Percentiles rank a stretch among this genome's conserved stretches.
Conservation (phyloP, 2,888 invertebrate species). For the Patella ulyssiponensis region DNA sequence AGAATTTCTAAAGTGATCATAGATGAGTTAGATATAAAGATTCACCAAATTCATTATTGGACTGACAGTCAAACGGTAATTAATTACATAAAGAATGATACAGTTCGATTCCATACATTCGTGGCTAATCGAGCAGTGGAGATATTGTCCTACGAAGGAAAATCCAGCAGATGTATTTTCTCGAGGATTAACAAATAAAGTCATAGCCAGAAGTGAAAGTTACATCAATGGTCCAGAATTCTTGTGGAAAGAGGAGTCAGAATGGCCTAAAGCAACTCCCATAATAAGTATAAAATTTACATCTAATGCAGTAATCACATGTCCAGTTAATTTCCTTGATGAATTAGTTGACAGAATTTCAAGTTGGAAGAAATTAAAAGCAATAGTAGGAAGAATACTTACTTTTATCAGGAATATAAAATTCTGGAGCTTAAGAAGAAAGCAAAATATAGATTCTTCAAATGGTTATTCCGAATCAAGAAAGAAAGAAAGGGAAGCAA, state of each 20-base stretch:
- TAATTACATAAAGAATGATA: conserved; percentile 15
- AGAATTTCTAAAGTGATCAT: too few relatives aligned
- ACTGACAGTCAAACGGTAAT: neutral
- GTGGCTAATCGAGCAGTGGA: conserved; percentile 15
- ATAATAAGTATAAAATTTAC: neutral
- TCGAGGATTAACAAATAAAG: neutral
- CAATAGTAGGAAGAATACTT: too few relatives aligned
- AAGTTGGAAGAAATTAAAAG: too few relatives aligned
- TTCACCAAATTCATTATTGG: too few relatives aligned
- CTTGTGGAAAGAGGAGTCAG: neutral
- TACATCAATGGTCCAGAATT: neutral
- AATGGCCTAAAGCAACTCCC: neutral
- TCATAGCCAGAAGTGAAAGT: neutral
- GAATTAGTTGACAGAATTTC: too few relatives aligned
- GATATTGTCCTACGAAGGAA: neutral
- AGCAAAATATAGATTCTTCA: too few relatives aligned
- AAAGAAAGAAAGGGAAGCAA: too few relatives aligned
- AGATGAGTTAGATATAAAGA: too few relatives aligned
- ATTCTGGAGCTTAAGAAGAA: too few relatives aligned
- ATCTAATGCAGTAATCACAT: neutral
- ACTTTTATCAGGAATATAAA: too few relatives aligned
- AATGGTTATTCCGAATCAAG: too few relatives aligned
- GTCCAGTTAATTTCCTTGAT: too few relatives aligned
- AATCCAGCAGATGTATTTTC: conserved; percentile 1
- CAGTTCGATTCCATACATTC: conserved; percentile 15